Evolutionary conservation across 2,888 invertebrate species (phyloP).

Genomic region (Metalampra italica): DNA sequence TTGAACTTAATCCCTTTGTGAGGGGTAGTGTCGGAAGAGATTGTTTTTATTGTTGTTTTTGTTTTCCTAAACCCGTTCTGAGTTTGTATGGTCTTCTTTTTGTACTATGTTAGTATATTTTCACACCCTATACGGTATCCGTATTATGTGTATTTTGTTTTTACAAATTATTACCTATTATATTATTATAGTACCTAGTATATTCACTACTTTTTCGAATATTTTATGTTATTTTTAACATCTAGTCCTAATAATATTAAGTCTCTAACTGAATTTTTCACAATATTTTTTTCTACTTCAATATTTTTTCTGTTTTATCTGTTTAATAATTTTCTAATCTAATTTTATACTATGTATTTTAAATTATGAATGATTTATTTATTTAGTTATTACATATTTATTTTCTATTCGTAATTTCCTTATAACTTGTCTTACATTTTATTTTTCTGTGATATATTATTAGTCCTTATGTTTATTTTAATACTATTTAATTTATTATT

Average conservation of each 20-base stretch:
- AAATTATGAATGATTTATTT: constrained; percentile 7
- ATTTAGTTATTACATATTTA: constrained; percentile 12
- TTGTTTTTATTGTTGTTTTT: constrained; percentile 44
- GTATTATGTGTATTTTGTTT: constrained; percentile 70
- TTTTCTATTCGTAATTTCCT: not conserved
- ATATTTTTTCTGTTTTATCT: constrained; percentile 14
- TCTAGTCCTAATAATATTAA: constrained; percentile 59
- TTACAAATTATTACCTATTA: constrained; percentile 40
- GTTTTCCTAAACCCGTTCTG: constrained; percentile 64
- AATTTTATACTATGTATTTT: constrained; percentile 11
- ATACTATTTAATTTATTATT: constrained; percentile 6
- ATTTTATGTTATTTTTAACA: constrained; percentile 28
- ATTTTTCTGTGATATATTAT: constrained; percentile 18
- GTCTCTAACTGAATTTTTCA: no score
- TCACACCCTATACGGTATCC: constrained; percentile 69
- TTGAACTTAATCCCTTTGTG: constrained; percentile 52
- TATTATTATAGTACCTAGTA: constrained; percentile 8
- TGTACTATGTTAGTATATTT: constrained; percentile 69
- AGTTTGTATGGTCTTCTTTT: constrained; percentile 63
- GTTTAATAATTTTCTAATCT: not conserved
- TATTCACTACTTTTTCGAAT: constrained; percentile 22
- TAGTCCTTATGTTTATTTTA: constrained; percentile 14
- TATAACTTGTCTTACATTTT: not conserved
- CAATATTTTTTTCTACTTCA: no score
- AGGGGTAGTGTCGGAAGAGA: constrained; percentile 38